phyloP scores from a whole-genome alignment of 2,888 invertebrate genomes.

The Drosophila tripunctata region DNA sequence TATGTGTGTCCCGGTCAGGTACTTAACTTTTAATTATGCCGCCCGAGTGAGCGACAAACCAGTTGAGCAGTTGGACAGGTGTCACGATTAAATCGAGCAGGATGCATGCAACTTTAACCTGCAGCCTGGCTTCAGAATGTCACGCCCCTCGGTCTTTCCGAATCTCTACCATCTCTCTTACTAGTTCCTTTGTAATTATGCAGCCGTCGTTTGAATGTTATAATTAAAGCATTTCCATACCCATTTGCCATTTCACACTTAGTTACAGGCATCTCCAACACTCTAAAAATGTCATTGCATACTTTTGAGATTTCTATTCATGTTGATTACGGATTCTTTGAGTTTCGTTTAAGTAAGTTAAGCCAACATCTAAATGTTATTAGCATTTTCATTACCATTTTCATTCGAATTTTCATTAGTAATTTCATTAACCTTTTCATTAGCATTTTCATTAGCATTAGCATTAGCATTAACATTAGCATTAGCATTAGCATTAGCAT shows the following conservation, averaged over 20 bases:
- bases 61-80: constrained; percentile 50
- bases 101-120: constrained; percentile 2
- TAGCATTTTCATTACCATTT: too few species aligned
- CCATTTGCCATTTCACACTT: background rate
- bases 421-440: too few species aligned
- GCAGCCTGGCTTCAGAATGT: background rate
- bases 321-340: constrained; percentile 16
- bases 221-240: constrained; percentile 20
- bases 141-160: background rate
- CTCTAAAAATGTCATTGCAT: constrained; percentile 2
- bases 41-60: constrained; percentile 38
- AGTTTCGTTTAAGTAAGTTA: too few species aligned
- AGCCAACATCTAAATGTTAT: too few species aligned
- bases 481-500: too few species aligned
- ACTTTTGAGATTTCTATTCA: constrained; percentile 17
- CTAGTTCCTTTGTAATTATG: constrained; percentile 46
- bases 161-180: background rate
- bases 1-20: constrained; percentile 46
- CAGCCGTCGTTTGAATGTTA: constrained; percentile 24
- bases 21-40: constrained; percentile 66
- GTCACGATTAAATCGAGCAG: constrained; percentile 53
- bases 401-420: too few species aligned
- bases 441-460: too few species aligned
- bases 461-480: too few species aligned
- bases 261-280: background rate